Evolutionary conservation across 2,888 invertebrate species (phyloP).

Genomic region (Arctia plantaginis): DNA sequence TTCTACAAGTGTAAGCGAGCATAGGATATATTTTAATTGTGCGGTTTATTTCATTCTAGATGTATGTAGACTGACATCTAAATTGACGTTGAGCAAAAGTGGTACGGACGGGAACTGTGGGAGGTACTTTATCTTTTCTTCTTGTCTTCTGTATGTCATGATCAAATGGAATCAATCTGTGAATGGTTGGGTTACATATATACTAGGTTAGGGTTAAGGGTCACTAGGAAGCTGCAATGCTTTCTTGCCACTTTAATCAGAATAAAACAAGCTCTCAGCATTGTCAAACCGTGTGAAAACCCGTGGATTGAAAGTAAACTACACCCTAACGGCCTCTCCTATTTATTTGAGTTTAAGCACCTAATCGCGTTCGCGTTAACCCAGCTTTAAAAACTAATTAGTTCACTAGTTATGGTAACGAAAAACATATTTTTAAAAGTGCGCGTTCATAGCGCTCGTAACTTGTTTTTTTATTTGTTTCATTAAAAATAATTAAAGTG

Average conservation of each 20-base stretch:
- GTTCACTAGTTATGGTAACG: constrained; percentile 41
- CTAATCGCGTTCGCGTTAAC: constrained; percentile 44
- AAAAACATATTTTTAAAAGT: constrained; percentile 43
- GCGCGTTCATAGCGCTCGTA: constrained; percentile 44
- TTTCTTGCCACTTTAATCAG: neutral
- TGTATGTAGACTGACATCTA: no score
- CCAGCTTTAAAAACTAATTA: constrained; percentile 52
- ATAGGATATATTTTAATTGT: no score
- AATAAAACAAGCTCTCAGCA: neutral
- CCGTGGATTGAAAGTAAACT: constrained; percentile 11
- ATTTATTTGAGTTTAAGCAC: constrained; percentile 47
- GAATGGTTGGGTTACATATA: no score
- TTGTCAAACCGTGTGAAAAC: neutral
- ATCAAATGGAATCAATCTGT: no score
- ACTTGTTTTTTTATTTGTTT: constrained; percentile 58
- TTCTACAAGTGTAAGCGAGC: no score
- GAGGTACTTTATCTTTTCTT: no score
- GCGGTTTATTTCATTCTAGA: no score
- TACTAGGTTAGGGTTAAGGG: no score
- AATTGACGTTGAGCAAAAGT: no score
- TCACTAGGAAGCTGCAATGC: neutral
- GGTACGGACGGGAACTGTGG: no score
- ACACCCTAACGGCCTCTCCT: constrained; percentile 38
- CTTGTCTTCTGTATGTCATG: no score
- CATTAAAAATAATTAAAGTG: constrained; percentile 66